A percentile compares a stretch with the other conserved stretches of the same genome.
Conservation (phyloP, 2,113 vertebrate species). For the Nothocercus julius region DNA sequence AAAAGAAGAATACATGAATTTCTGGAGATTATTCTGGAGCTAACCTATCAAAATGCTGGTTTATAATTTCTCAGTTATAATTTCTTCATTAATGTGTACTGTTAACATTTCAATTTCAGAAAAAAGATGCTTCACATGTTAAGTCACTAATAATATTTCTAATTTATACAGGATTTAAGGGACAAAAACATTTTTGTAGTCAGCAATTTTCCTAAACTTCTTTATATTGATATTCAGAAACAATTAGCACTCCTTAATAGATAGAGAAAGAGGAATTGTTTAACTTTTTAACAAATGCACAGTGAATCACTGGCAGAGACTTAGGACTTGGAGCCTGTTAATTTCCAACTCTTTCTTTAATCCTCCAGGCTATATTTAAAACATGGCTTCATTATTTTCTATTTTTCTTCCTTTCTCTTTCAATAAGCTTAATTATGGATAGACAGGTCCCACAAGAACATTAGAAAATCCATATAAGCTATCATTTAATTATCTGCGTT, state of each 20-base stretch:
- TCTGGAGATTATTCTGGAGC: constrained; percentile 9
- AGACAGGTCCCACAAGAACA: not conserved
- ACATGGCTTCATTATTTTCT: not conserved
- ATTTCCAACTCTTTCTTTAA: constrained; percentile 29
- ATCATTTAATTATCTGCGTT: not conserved
- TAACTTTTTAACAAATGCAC: constrained; percentile 36
- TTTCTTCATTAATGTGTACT: not conserved
- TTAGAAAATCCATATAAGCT: not conserved
- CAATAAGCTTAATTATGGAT: not conserved
- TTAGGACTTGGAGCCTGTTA: constrained; percentile 12
- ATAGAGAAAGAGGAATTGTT: constrained; percentile 52
- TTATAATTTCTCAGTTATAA: not conserved
- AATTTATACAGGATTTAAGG: not conserved
- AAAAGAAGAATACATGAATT: not conserved
- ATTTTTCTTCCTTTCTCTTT: not conserved
- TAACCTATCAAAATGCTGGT: not conserved
- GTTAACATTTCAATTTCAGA: not conserved
- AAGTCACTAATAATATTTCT: not conserved
- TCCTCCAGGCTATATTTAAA: constrained; percentile 14
- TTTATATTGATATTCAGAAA: constrained; percentile 46
- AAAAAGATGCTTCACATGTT: not conserved
- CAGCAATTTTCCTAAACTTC: constrained; percentile 10
- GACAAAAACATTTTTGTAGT: constrained; percentile 34
- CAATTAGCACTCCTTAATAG: constrained; percentile 41
- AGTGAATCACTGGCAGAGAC: constrained; percentile 39